A percentile compares a stretch with the other conserved stretches of the same genome.
These are phyloP conservation scores for Globia sparganii DNA, from an alignment of 2,888 invertebrate genomes.

Conservation along the genomic window DNA sequence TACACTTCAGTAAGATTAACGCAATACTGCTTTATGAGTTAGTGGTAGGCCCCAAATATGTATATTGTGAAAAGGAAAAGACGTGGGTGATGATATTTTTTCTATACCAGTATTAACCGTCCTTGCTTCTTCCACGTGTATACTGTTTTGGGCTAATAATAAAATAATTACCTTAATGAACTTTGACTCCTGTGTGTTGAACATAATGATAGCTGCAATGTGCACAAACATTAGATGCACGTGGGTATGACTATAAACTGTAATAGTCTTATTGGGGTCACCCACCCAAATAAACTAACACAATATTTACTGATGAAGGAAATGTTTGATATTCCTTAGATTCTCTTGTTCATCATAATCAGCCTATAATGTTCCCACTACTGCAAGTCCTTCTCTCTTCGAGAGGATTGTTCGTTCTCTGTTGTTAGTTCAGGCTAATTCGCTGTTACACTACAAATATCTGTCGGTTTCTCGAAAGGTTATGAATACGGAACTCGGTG, in stretches of 20 bases:
- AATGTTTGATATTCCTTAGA: not conserved
- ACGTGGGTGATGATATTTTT: too few relatives aligned
- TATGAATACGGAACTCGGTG: too few relatives aligned
- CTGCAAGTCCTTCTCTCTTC: too few relatives aligned
- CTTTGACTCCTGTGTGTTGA: slow-evolving; percentile 37
- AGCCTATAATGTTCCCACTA: too few relatives aligned
- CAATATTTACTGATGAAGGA: slow-evolving; percentile 24
- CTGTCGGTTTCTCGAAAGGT: not conserved
- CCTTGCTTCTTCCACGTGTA: slow-evolving; percentile 14
- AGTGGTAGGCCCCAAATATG: too few relatives aligned
- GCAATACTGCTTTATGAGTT: too few relatives aligned
- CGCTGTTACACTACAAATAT: not conserved
- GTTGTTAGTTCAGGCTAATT: not conserved
- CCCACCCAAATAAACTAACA: slow-evolving; percentile 30
- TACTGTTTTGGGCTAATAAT: slow-evolving; percentile 34
- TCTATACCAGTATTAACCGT: too few relatives aligned
- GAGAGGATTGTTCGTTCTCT: not conserved
- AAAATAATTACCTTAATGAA: slow-evolving; percentile 19
- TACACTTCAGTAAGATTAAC: too few relatives aligned
- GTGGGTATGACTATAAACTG: slow-evolving; percentile 30
- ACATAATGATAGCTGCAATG: slow-evolving; percentile 32
- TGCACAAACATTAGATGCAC: slow-evolving; percentile 43
- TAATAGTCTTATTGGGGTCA: slow-evolving; percentile 39
- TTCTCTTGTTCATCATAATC: not conserved
- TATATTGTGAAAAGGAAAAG: too few relatives aligned